Evolutionary conservation across 2,113 vertebrate species (phyloP).

Genomic region (Corythornis vintsioides): DNA sequence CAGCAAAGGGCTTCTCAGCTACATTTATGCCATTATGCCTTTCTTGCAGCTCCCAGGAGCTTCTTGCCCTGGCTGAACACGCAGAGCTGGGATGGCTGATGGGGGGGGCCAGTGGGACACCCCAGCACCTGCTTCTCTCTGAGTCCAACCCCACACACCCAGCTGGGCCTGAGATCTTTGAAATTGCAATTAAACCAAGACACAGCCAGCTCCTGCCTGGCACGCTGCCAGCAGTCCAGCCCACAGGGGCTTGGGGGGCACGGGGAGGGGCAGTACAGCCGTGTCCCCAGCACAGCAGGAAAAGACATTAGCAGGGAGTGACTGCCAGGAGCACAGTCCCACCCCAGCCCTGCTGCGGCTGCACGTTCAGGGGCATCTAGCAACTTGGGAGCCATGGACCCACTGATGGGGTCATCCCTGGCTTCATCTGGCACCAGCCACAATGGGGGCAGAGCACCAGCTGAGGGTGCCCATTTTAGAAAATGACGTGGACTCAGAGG

Average conservation of each 20-base stretch:
- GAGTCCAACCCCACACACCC: fast-evolving
- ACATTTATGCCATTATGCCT: not conserved
- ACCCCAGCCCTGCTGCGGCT: fast-evolving
- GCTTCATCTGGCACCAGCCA: not conserved
- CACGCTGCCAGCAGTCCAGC: not conserved
- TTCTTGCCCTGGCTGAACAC: not conserved
- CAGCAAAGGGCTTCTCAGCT: not conserved
- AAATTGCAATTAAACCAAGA: not conserved
- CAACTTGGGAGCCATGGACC: not conserved
- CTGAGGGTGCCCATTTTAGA: not conserved
- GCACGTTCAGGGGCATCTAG: fast-evolving
- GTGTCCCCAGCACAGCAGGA: not conserved
- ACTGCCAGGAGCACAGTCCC: not conserved
- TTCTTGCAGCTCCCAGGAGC: not conserved
- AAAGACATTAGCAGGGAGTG: not conserved
- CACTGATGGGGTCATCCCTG: fast-evolving
- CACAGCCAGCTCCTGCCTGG: not conserved
- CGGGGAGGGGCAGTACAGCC: not conserved
- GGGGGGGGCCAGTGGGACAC: not conserved
- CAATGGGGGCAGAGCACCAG: not conserved
- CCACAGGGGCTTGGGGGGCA: not conserved
- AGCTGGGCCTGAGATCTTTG: not conserved
- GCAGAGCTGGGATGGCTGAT: not conserved
- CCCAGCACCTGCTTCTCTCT: not conserved
- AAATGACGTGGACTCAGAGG: not conserved